A percentile compares a stretch with the other conserved stretches of the same genome.
Conservation (phyloP, 2,797 vertebrate species). For the Karalla daura region DNA sequence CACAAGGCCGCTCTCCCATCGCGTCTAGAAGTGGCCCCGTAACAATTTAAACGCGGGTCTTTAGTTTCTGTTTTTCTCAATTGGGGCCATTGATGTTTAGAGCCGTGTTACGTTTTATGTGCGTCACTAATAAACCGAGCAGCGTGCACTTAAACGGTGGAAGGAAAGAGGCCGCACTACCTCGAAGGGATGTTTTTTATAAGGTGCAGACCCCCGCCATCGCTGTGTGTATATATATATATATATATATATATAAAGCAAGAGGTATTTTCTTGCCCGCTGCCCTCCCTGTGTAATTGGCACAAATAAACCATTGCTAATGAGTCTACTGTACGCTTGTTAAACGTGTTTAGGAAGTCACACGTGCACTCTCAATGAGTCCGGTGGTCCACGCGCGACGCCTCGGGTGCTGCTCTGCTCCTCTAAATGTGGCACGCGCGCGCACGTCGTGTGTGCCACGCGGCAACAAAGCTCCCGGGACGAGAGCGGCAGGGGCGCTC, state of each 20-base stretch:
- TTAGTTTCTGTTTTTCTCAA: not conserved
- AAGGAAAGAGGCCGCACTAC: no score
- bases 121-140: not conserved
- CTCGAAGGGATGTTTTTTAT: no score
- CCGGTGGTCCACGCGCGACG: slow-evolving; percentile 23
- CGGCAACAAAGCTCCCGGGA: no score
- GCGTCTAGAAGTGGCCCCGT: not conserved
- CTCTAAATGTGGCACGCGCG: slow-evolving; percentile 3
- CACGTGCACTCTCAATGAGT: slow-evolving; percentile 31
- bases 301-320: slow-evolving; percentile 57
- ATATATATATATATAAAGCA: slow-evolving; percentile 35
- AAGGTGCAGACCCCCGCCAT: no score
- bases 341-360: slow-evolving; percentile 51
- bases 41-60: not conserved
- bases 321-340: slow-evolving; percentile 45
- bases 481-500: no score
- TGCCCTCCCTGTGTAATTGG: slow-evolving; percentile 50
- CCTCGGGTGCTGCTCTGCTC: not conserved
- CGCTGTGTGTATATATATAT: no score
- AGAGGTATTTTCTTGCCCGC: slow-evolving; percentile 27
- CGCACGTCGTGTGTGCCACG: no score
- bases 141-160: not conserved
- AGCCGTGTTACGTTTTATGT: not conserved
- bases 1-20: not conserved
- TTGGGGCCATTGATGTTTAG: not conserved